phyloP scores from a whole-genome alignment of 2,888 invertebrate species.

The Sthenelais limicola region DNA sequence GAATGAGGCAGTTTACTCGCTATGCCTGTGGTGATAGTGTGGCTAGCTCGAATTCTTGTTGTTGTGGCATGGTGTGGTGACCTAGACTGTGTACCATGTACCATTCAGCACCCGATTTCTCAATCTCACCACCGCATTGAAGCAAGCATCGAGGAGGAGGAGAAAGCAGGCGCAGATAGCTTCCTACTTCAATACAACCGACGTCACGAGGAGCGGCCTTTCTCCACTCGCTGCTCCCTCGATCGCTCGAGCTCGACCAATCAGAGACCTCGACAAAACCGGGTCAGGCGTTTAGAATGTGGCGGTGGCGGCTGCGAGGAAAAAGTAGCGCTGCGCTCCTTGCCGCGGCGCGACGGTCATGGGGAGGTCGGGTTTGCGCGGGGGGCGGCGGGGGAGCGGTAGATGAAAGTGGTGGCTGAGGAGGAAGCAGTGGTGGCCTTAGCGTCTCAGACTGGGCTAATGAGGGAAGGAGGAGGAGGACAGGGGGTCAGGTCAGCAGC shows the following conservation, averaged over 20 bases:
- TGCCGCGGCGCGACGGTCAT: background rate
- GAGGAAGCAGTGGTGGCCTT: too few relatives aligned
- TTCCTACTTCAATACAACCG: background rate
- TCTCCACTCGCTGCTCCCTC: background rate
- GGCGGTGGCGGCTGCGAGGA: slow-evolving; percentile 1
- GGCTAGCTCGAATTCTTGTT: too few relatives aligned
- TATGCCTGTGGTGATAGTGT: too few relatives aligned
- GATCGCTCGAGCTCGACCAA: slow-evolving; percentile 21
- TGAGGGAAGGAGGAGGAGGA: background rate
- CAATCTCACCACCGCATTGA: too few relatives aligned
- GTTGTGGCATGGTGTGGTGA: too few relatives aligned
- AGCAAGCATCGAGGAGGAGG: too few relatives aligned
- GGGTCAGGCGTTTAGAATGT: background rate
- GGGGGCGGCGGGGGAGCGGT: slow-evolving; percentile 1
- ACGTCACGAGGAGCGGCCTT: background rate
- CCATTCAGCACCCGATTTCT: too few relatives aligned
- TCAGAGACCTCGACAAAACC: slow-evolving; percentile 30
- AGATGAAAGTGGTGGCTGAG: background rate
- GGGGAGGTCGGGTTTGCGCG: background rate
- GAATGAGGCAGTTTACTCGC: too few relatives aligned
- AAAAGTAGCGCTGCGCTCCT: background rate
- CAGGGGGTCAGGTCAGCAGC: too few relatives aligned
- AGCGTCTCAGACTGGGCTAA: background rate
- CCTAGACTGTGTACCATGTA: too few relatives aligned
- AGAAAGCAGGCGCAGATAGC: background rate